These are phyloP conservation scores for Lasioglossum leucozonium DNA, from an alignment of 2,888 invertebrate species.

Conservation along the genomic window DNA sequence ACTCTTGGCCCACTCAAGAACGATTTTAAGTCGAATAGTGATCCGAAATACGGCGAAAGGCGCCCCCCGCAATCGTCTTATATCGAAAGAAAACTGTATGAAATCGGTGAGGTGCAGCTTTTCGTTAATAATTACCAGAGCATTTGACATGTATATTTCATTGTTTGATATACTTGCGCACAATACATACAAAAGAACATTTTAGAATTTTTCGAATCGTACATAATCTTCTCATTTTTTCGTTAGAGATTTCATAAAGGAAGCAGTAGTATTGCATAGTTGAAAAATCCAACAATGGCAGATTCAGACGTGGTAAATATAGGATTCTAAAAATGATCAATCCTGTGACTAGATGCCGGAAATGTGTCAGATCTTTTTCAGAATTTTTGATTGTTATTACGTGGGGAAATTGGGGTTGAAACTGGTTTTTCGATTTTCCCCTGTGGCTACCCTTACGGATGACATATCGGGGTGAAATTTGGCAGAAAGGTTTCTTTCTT, in stretches of 20 bases:
- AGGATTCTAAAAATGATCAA: background rate
- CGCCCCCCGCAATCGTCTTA: no score
- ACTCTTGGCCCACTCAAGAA: no score
- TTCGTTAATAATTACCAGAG: background rate
- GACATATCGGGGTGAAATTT: no score
- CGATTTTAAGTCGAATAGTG: no score
- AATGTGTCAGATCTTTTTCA: no score
- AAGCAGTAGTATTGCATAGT: background rate
- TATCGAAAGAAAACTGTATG: background rate
- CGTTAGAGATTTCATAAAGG: background rate
- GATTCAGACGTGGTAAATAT: background rate
- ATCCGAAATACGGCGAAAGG: no score
- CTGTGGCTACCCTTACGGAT: no score
- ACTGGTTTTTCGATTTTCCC: no score
- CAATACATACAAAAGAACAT: background rate
- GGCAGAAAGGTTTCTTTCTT: no score
- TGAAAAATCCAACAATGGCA: background rate
- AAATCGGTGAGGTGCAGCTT: background rate
- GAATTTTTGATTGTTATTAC: no score
- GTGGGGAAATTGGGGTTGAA: no score
- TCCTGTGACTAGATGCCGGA: no score
- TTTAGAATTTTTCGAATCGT: background rate
- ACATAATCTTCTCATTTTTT: background rate
- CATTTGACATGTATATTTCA: background rate
- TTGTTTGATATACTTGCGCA: background rate